Evolutionary conservation across 2,888 invertebrate species (phyloP).

Genomic region (Neoscelio sp.): DNA sequence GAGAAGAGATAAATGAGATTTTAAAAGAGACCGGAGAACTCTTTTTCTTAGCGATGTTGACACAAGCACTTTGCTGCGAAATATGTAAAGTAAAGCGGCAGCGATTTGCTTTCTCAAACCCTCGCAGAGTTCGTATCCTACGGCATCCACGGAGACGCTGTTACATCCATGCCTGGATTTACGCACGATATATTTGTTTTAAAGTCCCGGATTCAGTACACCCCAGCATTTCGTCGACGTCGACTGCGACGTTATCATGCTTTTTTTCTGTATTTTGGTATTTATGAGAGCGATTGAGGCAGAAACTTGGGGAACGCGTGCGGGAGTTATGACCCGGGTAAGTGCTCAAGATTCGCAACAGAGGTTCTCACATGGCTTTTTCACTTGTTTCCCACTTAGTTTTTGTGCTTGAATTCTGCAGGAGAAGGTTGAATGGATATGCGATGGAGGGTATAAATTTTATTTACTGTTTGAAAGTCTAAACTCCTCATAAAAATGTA

Average conservation of each 20-base stretch:
- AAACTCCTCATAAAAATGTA: too few relatives aligned
- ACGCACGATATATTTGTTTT: slow-evolving; percentile 83
- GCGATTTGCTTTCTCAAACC: slow-evolving; percentile 77
- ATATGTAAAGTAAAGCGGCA: slow-evolving; percentile 80
- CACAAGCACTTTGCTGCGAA: slow-evolving; percentile 72
- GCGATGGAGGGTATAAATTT: too few relatives aligned
- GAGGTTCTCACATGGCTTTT: slow-evolving; percentile 72
- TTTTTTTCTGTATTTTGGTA: slow-evolving; percentile 69
- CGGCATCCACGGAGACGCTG: slow-evolving; percentile 66
- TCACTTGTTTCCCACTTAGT: slow-evolving; percentile 22
- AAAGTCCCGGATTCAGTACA: slow-evolving; percentile 77
- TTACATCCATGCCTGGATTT: slow-evolving; percentile 79
- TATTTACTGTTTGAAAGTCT: not conserved
- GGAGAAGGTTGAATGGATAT: slow-evolving; percentile 13
- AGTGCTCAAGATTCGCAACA: slow-evolving; percentile 77
- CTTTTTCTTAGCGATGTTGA: slow-evolving; percentile 65
- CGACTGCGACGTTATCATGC: slow-evolving; percentile 52
- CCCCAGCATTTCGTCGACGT: slow-evolving; percentile 50
- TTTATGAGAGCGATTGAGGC: slow-evolving; percentile 78
- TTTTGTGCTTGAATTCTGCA: slow-evolving; percentile 21
- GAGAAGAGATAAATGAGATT: slow-evolving; percentile 60
- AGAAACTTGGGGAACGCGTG: slow-evolving; percentile 76
- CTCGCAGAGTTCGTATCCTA: slow-evolving; percentile 50
- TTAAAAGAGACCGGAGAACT: slow-evolving; percentile 59
- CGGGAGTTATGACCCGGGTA: slow-evolving; percentile 81